Evolutionary conservation across 1,140 invertebrate genomes (phyloP).

Genomic region (Drosophila kepulauana): DNA sequence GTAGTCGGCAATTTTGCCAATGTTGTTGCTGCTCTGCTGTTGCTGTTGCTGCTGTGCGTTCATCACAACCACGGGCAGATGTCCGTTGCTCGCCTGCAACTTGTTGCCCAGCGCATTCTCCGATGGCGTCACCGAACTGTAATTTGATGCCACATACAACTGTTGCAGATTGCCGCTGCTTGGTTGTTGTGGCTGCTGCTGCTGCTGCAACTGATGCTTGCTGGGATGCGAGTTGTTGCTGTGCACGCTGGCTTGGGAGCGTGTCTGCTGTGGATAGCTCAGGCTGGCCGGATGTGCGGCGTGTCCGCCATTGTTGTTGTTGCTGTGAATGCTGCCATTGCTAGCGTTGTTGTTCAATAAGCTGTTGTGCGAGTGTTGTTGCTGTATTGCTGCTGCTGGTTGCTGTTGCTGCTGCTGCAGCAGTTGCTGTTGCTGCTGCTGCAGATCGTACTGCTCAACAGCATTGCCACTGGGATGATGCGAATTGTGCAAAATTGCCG

Average conservation of each 20-base stretch:
- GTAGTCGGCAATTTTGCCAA: conserved; percentile 92
- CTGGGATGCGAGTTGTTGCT: conserved; percentile 40
- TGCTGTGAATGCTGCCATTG: conserved; percentile 55
- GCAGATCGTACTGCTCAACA: conserved; percentile 55
- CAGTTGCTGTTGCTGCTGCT: conserved; percentile 58
- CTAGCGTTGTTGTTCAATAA: conserved; percentile 60
- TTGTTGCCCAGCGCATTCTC: conserved; percentile 63
- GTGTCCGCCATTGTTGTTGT: conserved; percentile 31
- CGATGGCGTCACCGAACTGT: conserved; percentile 70
- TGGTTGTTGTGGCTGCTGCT: conserved; percentile 12
- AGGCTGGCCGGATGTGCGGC: conserved; percentile 41
- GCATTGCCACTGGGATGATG: conserved; percentile 82
- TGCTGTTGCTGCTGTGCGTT: conserved; percentile 55
- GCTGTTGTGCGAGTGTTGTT: conserved; percentile 37
- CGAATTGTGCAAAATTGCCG: conserved; percentile 79
- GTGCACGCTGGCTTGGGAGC: conserved; percentile 47
- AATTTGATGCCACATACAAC: conserved; percentile 70
- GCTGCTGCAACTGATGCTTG: conserved; percentile 39
- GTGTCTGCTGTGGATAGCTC: conserved; percentile 51
- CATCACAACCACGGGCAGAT: conserved; percentile 40
- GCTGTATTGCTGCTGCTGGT: conserved; percentile 42
- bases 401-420: conserved; percentile 53
- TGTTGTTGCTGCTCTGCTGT: conserved; percentile 63
- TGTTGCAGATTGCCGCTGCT: conserved; percentile 63
- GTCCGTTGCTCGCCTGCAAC: conserved; percentile 63